Percentiles rank a stretch among this genome's conserved stretches.
Conservation (phyloP, 2,888 invertebrate species). For the Diaperis boleti region DNA sequence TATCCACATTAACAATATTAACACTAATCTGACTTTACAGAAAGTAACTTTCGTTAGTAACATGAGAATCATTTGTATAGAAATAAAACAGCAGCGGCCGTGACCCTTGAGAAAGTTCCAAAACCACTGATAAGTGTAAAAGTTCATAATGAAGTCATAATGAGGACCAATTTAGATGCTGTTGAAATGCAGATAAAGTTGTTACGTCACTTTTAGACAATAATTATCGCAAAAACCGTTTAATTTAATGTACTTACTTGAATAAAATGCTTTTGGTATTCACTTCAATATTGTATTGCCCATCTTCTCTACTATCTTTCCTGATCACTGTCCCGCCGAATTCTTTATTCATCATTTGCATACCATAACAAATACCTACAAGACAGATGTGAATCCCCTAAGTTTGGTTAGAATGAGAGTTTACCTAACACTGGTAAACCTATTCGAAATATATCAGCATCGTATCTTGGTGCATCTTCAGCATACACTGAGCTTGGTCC, state of each 20-base stretch:
- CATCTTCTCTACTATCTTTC: constrained; percentile 93
- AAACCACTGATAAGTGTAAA: not conserved
- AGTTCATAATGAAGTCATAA: not conserved
- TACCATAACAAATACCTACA: constrained; percentile 97
- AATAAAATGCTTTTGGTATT: constrained; percentile 92
- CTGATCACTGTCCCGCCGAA: constrained; percentile 92
- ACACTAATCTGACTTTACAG: too few relatives aligned
- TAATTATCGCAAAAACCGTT: constrained; percentile 1
- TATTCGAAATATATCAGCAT: constrained; percentile 94
- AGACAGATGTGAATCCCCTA: too few relatives aligned
- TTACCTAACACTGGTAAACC: constrained; percentile 90
- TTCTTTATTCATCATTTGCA: constrained; percentile 99
- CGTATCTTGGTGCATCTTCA: constrained; percentile 93
- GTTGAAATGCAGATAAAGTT: not conserved
- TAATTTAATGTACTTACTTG: constrained; percentile 80
- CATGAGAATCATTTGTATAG: not conserved
- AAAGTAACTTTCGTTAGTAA: too few relatives aligned
- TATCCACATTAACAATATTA: too few relatives aligned
- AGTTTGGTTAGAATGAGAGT: not conserved
- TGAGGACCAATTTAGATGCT: not conserved
- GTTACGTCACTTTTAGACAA: constrained; percentile 9
- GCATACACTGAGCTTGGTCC: constrained; percentile 98
- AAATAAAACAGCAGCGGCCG: not conserved
- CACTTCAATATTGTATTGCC: constrained; percentile 90
- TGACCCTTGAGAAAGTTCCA: not conserved